phyloP scores from a whole-genome alignment of 1,140 invertebrate species.

The Leptinotarsa undecemlineata region DNA sequence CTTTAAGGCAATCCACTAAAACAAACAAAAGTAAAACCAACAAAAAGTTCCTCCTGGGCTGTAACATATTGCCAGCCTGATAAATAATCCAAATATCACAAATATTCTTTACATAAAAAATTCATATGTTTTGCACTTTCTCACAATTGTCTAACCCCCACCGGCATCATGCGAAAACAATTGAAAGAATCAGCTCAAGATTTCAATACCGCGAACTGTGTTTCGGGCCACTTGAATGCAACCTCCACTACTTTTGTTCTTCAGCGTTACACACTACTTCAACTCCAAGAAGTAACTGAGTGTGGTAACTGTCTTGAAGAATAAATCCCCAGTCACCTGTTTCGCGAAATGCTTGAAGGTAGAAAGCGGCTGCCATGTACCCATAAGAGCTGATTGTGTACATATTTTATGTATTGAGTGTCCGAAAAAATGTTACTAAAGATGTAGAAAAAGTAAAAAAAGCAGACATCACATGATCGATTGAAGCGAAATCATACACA shows the following conservation, averaged over 20 bases:
- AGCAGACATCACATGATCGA: too few relatives aligned
- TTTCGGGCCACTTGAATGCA: not conserved
- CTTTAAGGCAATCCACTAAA: slow-evolving; percentile 21
- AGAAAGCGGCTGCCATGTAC: slow-evolving; percentile 20
- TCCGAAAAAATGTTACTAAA: not conserved
- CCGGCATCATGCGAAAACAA: not conserved
- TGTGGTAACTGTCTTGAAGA: slow-evolving; percentile 27
- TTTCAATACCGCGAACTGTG: not conserved
- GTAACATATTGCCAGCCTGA: slow-evolving; percentile 7
- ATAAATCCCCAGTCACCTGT: slow-evolving; percentile 22
- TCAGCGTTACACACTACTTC: slow-evolving; percentile 8
- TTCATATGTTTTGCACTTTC: not conserved
- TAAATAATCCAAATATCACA: slow-evolving; percentile 11
- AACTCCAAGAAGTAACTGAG: slow-evolving; percentile 26
- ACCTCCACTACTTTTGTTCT: not conserved
- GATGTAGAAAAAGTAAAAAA: too few relatives aligned
- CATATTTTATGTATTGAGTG: slow-evolving; percentile 9
- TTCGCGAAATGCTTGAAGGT: slow-evolving; percentile 24
- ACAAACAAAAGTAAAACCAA: slow-evolving; percentile 12
- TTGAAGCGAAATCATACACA: too few relatives aligned
- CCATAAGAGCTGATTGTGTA: slow-evolving; percentile 18
- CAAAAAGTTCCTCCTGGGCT: slow-evolving; percentile 17
- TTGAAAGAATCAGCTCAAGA: not conserved
- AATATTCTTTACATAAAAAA: not conserved
- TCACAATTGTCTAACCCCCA: slow-evolving; percentile 2